Evolutionary conservation across 1,140 invertebrate species (phyloP), one percentile per base, ranked within the genome.

Genomic region (Hylyphantes graminicola): DNA sequence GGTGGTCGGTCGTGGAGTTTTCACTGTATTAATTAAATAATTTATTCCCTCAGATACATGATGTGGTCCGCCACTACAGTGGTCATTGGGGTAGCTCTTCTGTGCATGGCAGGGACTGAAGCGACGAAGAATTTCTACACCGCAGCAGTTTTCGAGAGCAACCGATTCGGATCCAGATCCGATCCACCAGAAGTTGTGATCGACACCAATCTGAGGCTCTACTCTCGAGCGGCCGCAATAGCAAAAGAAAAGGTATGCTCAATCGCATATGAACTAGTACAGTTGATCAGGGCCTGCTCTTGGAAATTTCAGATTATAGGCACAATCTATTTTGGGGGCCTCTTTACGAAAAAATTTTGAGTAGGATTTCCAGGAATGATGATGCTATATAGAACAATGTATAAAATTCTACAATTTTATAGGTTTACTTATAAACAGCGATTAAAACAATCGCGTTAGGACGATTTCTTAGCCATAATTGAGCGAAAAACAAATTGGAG

Each of bases 101-200:
- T 54, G 7, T 0, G 13, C 8, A 0, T 48, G 4, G 13, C 19
- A 13, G 17, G 74, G n/a, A 54, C 10, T 11, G 59, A 61, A 8
- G 59, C 17, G n/a, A 10, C 15, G 6, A n/a, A n/a, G 7, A 0
- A 17, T 17, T 73, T 48, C 50, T 82, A 55, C 70, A 82, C 79
- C 15, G 79, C 68, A 9, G 79, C 79, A 15, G 68, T 74, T 5
- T 82, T 53, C 55, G 79, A 82, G 13, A 68, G 74, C 11, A n/a
- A 53, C 2, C 78, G 78, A 35, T 65, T 55, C 12, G 50, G n/a
- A 0, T 51, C n/a, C 0, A 9, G 12, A 35, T 64, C 50, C 10
- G 48, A 82, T 0, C 13, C 68, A 0, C 19, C 79, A 5, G 10
- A 35, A 15, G 13, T 19, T n/a, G 54, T 82, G 5, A 35, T 82